Percentiles rank a stretch among this genome's conserved stretches.
Evolutionary conservation across 2,888 invertebrate genomes (phyloP).

Genomic region (Belgica antarctica): DNA sequence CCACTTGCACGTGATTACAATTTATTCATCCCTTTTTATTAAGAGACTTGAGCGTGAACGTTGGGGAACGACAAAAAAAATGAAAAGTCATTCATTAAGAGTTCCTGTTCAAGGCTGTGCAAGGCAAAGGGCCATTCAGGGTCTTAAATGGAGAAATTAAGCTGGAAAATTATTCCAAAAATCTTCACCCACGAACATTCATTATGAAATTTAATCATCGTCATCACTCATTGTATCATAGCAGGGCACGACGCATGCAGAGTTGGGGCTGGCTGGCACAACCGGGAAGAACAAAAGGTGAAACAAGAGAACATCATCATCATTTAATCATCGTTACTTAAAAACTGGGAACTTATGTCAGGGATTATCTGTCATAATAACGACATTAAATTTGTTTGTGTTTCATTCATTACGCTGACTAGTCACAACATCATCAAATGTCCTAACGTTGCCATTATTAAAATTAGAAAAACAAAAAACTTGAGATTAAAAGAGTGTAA

Average conservation of each 20-base stretch:
- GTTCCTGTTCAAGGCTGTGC: slow-evolving; percentile 3
- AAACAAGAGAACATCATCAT: slow-evolving; percentile 42
- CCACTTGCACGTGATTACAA: slow-evolving; percentile 42
- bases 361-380: slow-evolving; percentile 44
- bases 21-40: slow-evolving; percentile 33
- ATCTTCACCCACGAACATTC: slow-evolving; percentile 30
- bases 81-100: slow-evolving; percentile 35
- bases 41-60: not conserved
- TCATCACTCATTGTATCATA: slow-evolving; percentile 39
- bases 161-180: slow-evolving; percentile 19
- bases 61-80: slow-evolving; percentile 4
- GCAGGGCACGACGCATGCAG: not conserved
- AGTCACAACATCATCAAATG: slow-evolving; percentile 29
- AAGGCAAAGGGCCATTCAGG: not conserved
- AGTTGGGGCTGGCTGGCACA: not conserved
- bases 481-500: not conserved
- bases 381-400: slow-evolving; percentile 41
- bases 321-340: slow-evolving; percentile 44
- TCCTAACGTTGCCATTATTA: not conserved
- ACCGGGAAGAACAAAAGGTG: slow-evolving; percentile 1
- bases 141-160: slow-evolving; percentile 7
- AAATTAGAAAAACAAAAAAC: not conserved
- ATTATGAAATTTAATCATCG: slow-evolving; percentile 41
- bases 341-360: slow-evolving; percentile 34
- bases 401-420: slow-evolving; percentile 16